A percentile compares a stretch with the other conserved stretches of the same genome.
These are phyloP conservation scores for Sterrhoptilus dennistouni DNA, from an alignment of 2,113 vertebrate genomes.

Conservation along the genomic window DNA sequence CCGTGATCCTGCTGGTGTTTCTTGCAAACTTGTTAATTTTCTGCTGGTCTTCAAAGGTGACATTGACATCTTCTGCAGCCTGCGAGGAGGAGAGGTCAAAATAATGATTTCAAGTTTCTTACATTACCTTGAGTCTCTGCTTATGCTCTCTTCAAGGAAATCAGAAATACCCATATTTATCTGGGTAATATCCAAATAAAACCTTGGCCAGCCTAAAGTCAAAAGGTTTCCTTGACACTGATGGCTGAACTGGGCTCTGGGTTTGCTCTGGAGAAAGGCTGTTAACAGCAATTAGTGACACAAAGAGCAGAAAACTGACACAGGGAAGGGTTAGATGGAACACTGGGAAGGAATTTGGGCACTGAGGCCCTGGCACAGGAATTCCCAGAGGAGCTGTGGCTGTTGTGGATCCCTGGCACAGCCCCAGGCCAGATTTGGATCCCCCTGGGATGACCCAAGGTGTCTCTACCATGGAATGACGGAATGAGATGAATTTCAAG, in stretches of 20 bases:
- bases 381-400: background rate
- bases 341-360: accelerated
- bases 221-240: background rate
- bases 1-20: slow-evolving; percentile 91
- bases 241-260: accelerated
- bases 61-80: slow-evolving; percentile 95
- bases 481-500: accelerated
- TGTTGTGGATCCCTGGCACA: background rate
- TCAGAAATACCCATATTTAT: background rate
- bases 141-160: background rate
- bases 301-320: accelerated
- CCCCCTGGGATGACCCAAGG: accelerated
- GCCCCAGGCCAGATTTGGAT: accelerated
- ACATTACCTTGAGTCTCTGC: background rate
- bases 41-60: slow-evolving; percentile 97
- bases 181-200: background rate
- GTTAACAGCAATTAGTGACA: background rate
- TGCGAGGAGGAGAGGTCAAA: slow-evolving; percentile 7
- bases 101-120: background rate
- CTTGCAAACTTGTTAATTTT: slow-evolving; percentile 99
- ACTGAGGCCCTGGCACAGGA: background rate
- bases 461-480: background rate
- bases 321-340: accelerated
- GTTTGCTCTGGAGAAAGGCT: background rate
- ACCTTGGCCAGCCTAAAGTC: background rate